Base-by-base conservation (phyloP, 2,797 vertebrate genomes). In the Tadarida brasiliensis region DNA sequence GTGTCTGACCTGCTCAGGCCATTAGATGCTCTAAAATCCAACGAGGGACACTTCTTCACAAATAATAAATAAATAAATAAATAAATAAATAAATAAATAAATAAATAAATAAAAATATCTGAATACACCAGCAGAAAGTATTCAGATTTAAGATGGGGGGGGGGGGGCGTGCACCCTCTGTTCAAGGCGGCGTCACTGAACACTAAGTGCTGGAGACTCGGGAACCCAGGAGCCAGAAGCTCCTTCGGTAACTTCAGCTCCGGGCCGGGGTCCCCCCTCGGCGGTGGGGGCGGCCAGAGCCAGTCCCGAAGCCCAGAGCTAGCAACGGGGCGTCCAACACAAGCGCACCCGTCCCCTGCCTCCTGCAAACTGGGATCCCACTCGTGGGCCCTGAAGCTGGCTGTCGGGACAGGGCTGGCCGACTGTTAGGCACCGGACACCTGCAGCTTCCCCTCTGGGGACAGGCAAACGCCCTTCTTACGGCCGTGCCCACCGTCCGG, bases 121-220 rank as follows among this genome's bases (percentile, higher is more conserved):
- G 71, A 77, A 61, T 86, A 90, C 92, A 94, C 57, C 44, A 89
- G 86, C 88, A 70, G 92, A 91, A 94, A 93, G 96, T 91, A 16
- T 49, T 91, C 90, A 30, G 76, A 90, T 90, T 88, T 51, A 87
- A 90, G 63, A 81, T 67, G 78, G 70, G 54, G 30, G 56, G 86
- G 80, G 92, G 33, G 67, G 30, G 49, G 47, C 7, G 33, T 73
- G 83, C 83, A 90, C 74, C 39, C 63, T 83, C 51, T 35, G 47
- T 44, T 83, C 68, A 77, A 93, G 65, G 90, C 63, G 87, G 61
- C 16, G 68, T 87, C 92, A 49, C 39, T 16, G 26, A 87, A 74
- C 24, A 28, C 76, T 54, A 81, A 91, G 70, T 22, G 35, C 47
- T 30, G 63, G 59, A 30, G 56, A 51, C 19, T 26, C 35, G 2